Evolutionary conservation across 2,888 invertebrate genomes (phyloP).

Genomic region (Chironomus tentans): DNA sequence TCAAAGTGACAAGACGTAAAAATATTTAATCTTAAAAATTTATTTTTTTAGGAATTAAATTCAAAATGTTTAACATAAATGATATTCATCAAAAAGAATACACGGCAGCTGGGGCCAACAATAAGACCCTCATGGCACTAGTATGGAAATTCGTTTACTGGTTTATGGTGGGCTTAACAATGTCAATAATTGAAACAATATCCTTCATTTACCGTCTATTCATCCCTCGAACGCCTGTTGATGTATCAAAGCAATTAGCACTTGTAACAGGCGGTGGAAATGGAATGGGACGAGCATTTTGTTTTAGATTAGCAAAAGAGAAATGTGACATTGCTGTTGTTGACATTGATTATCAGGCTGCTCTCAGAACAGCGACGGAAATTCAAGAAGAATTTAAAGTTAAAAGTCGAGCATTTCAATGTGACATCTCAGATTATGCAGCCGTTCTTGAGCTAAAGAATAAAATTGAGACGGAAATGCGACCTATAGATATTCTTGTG

Average conservation of each 20-base stretch:
- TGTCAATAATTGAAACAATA: not conserved
- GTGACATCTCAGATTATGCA: conserved; percentile 30
- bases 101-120: not conserved
- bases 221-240: not conserved
- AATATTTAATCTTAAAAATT: too few relatives aligned
- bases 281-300: conserved; percentile 44
- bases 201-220: not conserved
- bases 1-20: too few relatives aligned
- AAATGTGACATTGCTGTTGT: conserved; percentile 42
- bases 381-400: conserved; percentile 37
- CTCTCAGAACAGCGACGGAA: conserved; percentile 38
- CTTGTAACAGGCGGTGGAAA: conserved; percentile 44
- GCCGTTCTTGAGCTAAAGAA: conserved; percentile 34
- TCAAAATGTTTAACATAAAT: not conserved
- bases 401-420: conserved; percentile 39
- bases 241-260: conserved; percentile 13
- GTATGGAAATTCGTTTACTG: not conserved
- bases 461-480: conserved; percentile 39
- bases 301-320: conserved; percentile 39
- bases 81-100: not conserved
- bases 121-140: not conserved
- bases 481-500: conserved; percentile 43
- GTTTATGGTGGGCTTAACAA: not conserved
- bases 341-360: conserved; percentile 40
- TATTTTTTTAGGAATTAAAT: too few relatives aligned